Evolutionary conservation across 1,140 invertebrate genomes (phyloP).

Genomic region (Aleiodes sp.): DNA sequence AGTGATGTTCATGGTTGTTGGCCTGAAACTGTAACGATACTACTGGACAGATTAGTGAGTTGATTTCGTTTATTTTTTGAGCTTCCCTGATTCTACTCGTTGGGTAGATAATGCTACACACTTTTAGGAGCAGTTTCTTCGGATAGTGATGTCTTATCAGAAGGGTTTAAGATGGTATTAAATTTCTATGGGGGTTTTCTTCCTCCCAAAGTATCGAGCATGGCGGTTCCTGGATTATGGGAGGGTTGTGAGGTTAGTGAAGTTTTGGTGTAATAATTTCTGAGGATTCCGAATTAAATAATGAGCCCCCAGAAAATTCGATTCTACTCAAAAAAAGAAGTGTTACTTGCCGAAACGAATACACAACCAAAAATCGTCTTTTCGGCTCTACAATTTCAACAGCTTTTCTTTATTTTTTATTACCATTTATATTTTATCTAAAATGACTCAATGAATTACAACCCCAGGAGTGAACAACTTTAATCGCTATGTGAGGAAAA

Average conservation of each 20-base stretch:
- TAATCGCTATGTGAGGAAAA: no score
- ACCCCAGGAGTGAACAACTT: no score
- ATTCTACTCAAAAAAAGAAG: no score
- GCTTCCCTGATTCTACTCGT: not conserved
- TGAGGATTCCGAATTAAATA: not conserved
- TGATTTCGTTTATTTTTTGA: not conserved
- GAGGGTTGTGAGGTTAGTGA: not conserved
- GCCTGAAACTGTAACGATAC: slow-evolving; percentile 3
- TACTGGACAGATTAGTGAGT: slow-evolving; percentile 15
- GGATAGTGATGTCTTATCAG: not conserved
- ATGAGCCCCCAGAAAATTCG: no score
- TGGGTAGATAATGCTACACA: not conserved
- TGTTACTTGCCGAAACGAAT: no score
- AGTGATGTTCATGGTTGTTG: not conserved
- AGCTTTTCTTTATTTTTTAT: no score
- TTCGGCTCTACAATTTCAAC: no score
- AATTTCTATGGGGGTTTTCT: not conserved
- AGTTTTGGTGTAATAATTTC: not conserved
- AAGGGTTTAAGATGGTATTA: not conserved
- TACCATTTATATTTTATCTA: no score
- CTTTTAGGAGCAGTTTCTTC: not conserved
- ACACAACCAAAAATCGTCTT: no score
- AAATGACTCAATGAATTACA: no score
- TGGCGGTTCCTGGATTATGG: not conserved
- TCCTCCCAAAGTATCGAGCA: not conserved